Base-by-base conservation (phyloP, 2,797 vertebrate species). In the Sebastes kiyomatsui region DNA sequence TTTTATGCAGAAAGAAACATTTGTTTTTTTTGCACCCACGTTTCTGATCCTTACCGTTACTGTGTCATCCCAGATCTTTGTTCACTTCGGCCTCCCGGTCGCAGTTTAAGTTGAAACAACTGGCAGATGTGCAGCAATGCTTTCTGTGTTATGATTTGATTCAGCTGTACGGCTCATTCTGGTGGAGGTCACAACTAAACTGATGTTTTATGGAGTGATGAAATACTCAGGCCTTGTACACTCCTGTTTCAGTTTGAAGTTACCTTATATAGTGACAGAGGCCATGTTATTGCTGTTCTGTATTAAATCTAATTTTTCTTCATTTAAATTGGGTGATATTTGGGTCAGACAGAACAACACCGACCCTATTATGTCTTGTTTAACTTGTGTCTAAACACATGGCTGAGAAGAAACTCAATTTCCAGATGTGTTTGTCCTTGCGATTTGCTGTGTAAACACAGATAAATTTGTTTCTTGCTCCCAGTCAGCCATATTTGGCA, bases 1-100 rank as follows among this genome's bases (percentile, higher is more conserved):
- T 87, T 87, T 92, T 88, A 89, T 87, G 87, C 83, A 87, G 87
- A 80, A 79, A 66, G 83, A 85, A 66, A 72, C n/a, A 4, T 84
- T 86, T 82, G 11, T 25, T 80, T 79, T 66, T 67, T 81, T 85
- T 27, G 30, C 74, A 80, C 78, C 72, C 49, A 79, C 9, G 30
- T 79, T 79, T 90, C 71, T 80, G 79, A 87, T 77, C 81, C n/a
- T 30, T 70, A 85, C 62, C 64, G 56, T 73, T 82, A 46, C 67
- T 79, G 70, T 82, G 67, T 72, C 80, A 38, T 70, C 55, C 70
- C 78, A 83, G 38, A 62, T 65, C 30, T 77, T 75, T 77, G 64
- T 80, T 84, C 62, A 49, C 46, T 35, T 80, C 4, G 16, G 74
- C 60, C 72, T 81, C 54, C 33, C 3, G 25, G 22, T 78, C 3